These are phyloP conservation scores for Gymnogyps californianus DNA, from an alignment of 2,113 vertebrate genomes.

Conservation along the genomic window DNA sequence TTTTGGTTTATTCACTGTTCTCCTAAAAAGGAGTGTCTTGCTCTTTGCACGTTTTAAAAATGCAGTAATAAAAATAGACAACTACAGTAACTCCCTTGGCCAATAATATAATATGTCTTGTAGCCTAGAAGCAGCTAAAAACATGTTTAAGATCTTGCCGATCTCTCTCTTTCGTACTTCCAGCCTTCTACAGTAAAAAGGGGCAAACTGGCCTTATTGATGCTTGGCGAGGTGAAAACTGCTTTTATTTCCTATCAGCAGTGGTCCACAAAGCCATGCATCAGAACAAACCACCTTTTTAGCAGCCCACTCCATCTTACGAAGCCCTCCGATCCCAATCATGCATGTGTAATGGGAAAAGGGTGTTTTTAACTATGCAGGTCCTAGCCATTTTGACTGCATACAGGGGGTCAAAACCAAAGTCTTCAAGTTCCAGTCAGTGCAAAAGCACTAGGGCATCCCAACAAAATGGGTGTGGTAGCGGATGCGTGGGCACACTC, in stretches of 20 bases:
- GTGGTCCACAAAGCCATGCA: not conserved
- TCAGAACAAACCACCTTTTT: not conserved
- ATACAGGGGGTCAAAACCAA: not conserved
- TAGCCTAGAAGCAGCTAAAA: not conserved
- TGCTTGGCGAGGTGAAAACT: not conserved
- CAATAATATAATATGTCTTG: not conserved
- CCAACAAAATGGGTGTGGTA: not conserved
- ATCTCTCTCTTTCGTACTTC: not conserved
- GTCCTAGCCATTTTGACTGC: not conserved
- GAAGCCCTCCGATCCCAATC: not conserved
- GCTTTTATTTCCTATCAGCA: not conserved
- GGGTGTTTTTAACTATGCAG: not conserved
- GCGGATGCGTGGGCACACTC: not conserved
- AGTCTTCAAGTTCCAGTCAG: not conserved
- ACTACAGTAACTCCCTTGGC: not conserved
- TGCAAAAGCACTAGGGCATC: not conserved
- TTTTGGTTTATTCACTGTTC: constrained; percentile 21
- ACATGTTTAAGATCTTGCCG: not conserved
- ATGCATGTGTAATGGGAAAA: not conserved
- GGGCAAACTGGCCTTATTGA: not conserved
- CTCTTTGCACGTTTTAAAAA: not conserved
- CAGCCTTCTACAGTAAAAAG: not conserved
- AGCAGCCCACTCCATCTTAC: not conserved
- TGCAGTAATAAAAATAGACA: constrained; percentile 9
- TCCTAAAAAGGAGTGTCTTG: constrained; percentile 20